These are phyloP conservation scores for Drosophila histrio DNA, from an alignment of 2,888 invertebrate species.

Conservation along the genomic window DNA sequence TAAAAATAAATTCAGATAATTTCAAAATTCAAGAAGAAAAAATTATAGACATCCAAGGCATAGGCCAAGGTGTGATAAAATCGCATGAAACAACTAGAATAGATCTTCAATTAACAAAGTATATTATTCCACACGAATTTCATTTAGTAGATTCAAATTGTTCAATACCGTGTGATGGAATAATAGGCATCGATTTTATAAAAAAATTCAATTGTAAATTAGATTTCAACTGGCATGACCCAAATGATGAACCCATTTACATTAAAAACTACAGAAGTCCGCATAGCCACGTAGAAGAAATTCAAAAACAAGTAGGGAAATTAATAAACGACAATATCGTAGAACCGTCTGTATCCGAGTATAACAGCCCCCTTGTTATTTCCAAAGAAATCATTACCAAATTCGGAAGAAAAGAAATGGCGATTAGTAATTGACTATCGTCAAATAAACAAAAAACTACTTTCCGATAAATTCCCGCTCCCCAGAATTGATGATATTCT, in stretches of 20 bases:
- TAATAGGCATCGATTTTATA: not conserved
- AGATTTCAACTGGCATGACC: not conserved
- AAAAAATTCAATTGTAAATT: not conserved
- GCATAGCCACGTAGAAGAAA: not conserved
- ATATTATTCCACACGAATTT: not conserved
- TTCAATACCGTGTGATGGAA: not conserved
- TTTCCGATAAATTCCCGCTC: not conserved
- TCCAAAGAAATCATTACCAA: not conserved
- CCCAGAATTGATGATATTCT: conserved; percentile 6
- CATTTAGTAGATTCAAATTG: not conserved
- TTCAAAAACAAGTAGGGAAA: not conserved
- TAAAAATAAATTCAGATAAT: not conserved
- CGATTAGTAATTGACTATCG: conserved; percentile 21
- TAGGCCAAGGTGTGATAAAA: not conserved
- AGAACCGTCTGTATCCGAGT: conserved; percentile 2
- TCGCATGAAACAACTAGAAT: not conserved
- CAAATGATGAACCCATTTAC: not conserved
- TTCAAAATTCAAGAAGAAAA: not conserved
- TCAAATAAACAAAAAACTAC: conserved; percentile 20
- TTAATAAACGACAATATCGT: not conserved
- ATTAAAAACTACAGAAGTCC: conserved; percentile 1
- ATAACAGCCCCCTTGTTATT: not conserved
- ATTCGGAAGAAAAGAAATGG: conserved; percentile 3
- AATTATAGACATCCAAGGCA: not conserved
- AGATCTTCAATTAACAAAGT: not conserved